Evolutionary conservation across 1,140 invertebrate species (phyloP).

Genomic region (Homalodisca vitripennis): DNA sequence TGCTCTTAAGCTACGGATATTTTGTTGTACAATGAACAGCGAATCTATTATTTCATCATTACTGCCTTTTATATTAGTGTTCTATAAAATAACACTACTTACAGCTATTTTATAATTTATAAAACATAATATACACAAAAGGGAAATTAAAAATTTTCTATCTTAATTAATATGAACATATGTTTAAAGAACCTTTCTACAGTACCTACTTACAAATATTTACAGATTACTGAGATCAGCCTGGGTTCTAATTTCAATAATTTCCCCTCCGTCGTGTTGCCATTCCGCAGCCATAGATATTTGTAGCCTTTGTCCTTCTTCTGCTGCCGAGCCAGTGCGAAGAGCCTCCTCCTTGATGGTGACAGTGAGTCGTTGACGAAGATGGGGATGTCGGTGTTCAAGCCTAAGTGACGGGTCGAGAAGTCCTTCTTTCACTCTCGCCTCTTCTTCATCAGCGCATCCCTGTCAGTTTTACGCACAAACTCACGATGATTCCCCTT

Average conservation of each 20-base stretch:
- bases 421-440: background rate
- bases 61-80: too few relatives aligned
- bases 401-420: conserved; percentile 20
- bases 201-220: too few relatives aligned
- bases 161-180: too few relatives aligned
- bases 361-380: conserved; percentile 24
- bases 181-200: too few relatives aligned
- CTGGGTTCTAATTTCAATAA: background rate
- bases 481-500: conserved; percentile 21
- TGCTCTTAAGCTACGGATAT: background rate
- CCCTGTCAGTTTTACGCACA: conserved; percentile 20
- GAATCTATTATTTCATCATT: too few relatives aligned
- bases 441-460: conserved; percentile 8
- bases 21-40: background rate
- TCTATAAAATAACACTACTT: too few relatives aligned
- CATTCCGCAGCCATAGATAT: conserved; percentile 14
- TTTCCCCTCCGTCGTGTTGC: background rate
- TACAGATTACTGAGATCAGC: conserved; percentile 18
- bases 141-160: too few relatives aligned
- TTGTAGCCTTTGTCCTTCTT: conserved; percentile 21
- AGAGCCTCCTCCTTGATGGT: background rate
- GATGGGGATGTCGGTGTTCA: conserved; percentile 4
- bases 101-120: too few relatives aligned
- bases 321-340: background rate
- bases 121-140: too few relatives aligned